Percentiles rank a stretch among this genome's conserved stretches.
These are phyloP conservation scores for Lagorchestes hirsutus DNA, from an alignment of 2,797 vertebrate genomes.

Conservation along the genomic window DNA sequence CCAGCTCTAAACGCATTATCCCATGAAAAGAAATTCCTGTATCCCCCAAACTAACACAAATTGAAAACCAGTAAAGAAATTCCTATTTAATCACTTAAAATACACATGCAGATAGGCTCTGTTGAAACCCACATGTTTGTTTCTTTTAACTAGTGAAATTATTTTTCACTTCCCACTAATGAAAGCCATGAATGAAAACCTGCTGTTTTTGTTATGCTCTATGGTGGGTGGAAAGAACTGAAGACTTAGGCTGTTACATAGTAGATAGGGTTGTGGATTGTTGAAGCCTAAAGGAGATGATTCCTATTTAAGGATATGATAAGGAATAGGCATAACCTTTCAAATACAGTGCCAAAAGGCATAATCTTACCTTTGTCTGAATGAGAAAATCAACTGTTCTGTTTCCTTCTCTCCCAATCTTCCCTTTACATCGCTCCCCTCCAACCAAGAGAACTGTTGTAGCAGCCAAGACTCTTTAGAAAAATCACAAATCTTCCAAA, in stretches of 20 bases:
- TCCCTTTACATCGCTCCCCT: background rate
- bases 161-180: constrained; percentile 61
- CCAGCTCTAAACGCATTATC: background rate
- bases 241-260: background rate
- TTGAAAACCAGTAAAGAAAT: constrained; percentile 57
- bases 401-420: background rate
- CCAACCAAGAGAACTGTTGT: constrained; percentile 25
- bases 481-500: constrained; percentile 31
- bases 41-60: constrained; percentile 38
- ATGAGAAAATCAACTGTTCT: constrained; percentile 14
- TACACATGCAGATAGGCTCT: background rate
- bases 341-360: background rate
- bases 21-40: constrained; percentile 40
- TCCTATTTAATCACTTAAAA: constrained; percentile 69
- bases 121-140: constrained; percentile 59
- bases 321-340: constrained; percentile 59
- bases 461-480: constrained; percentile 5
- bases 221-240: background rate
- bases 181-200: constrained; percentile 56
- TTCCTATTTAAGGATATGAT: constrained; percentile 38
- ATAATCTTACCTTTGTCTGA: constrained; percentile 49
- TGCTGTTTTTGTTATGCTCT: constrained; percentile 10
- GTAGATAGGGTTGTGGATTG: background rate
- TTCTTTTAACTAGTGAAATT: constrained; percentile 52
- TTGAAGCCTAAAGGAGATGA: constrained; percentile 15